Evolutionary conservation across 1,140 invertebrate genomes (phyloP), one percentile per base, ranked within the genome.

Genomic region (Ctenoplectra terminalis): DNA sequence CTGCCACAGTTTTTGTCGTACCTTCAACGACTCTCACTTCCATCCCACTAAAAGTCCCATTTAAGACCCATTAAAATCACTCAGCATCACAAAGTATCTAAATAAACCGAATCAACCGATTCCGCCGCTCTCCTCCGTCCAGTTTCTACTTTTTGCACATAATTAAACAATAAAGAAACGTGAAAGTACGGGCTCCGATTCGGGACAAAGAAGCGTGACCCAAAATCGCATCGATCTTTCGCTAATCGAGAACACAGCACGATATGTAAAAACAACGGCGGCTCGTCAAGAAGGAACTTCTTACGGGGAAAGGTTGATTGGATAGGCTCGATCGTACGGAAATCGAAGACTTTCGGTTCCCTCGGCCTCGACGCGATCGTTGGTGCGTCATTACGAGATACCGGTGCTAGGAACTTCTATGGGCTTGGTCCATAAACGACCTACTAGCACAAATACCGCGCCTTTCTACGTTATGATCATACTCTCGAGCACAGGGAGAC

Each of bases 361-460:
- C 52, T 34, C 40, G 56, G 56, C 37, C 29, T 54, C 58, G 74
- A 17, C 23, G 37, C 17, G 58, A 84, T 58, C 50, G 17, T 23
- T 52, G 37, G 26, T 75, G 66, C 58, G 61, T 78, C 79, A 26
- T 80, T 75, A 34, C 54, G 60, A 81, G 75, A 86, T 87, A 67
- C 60, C 73, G 66, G 56, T 69, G 88, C 87, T 90, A 91, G 87
- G 88, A 90, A 90, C 91, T 88, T 85, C 87, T 87, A 87, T 91
- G 91, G 92, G 92, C 91, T 93, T 92, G 92, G 92, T 93, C 90
- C 91, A 92, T 87, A 87, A 83, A 86, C 85, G 91, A 90, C 92
- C 92, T 91, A 93, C 90, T 93, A 87, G 89, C 92, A 93, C 86
- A 87, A 90, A 93, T 93, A 91, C 91, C 92, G 73, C 15, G 58